Base-by-base conservation (phyloP, 2,797 vertebrate genomes). In the Todus mexicanus region DNA sequence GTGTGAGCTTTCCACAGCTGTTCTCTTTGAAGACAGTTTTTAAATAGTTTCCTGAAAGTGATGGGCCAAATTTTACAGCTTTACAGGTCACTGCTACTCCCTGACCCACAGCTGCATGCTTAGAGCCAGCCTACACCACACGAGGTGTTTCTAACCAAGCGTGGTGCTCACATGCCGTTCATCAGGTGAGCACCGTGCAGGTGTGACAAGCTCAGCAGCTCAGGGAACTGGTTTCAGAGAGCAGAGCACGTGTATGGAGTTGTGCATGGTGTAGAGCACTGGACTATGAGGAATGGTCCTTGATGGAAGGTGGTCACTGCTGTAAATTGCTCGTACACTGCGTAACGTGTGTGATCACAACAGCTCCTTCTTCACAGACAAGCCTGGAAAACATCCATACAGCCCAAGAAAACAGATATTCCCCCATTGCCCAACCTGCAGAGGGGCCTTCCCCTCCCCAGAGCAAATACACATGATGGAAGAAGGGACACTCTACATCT, bases 301-400 rank as follows among this genome's bases (percentile, higher is more conserved):
- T 10, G 53, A 29, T 26, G 70, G 33, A 56, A 56, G 48, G 22
- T 13, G 33, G 43, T 27, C 40, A 27, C 31, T 17, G 42, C 40
- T 40, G 6, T 14, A 47, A 37, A 47, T 42, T 1, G 2, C 47
- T 71, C 21, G 5, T 10, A 10, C 10, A 2, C 43, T 11, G 14
- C 12, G 3, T 8, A 26, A 23, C 2, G 0, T 5, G 11, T 33
- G 16, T 13, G 69, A 63, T 35, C 3, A 2, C 29, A 35, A 8
- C 1, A 53, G 59, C 40, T 75, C 45, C 63, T 54, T 51, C 84
- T 72, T 65, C 47, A 37, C 0, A 10, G 51, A 29, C 33, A 33
- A 25, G 51, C 57, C 51, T 74, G 35, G 29, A 54, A 38, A 54
- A n/a, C 2, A 10, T 10, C 63, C 47, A 7, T 7, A 1, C 8